Base-by-base conservation (phyloP, 1,140 invertebrate genomes). In the Caenorhabditis brenneri region DNA sequence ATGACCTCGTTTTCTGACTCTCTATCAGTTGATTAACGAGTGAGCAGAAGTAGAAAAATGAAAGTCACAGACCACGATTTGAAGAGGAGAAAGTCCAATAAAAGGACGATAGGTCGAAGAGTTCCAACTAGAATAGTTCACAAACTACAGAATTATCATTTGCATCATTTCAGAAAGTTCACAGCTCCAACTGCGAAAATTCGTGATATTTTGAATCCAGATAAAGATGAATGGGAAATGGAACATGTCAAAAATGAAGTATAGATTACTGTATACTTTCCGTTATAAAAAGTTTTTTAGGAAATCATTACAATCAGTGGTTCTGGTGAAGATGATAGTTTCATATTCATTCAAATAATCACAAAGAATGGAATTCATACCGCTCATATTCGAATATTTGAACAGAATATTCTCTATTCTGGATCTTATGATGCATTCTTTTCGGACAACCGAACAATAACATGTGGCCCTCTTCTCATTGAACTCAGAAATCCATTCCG, bases 401-500 rank as follows among this genome's bases (percentile, higher is more conserved):
- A 74, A 15, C 33, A 74, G 16, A 29, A 29, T 27, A 74, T n/a
- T 42, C 36, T 74, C 2, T 74, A 74, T 46, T 74, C 33, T 6
- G 82, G 82, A 42, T 39, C 60, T 27, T 83, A 46, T 42, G 22
- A 48, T 12, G 82, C 58, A 19, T 29, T n/a, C 5, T 39, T 58
- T 27, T 1, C 24, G 1, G 82, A 83, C 10, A 60, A 79, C n/a
- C 48, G 82, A n/a, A 80, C 78, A 2, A 79, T 83, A 29, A 36
- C 39, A 3, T 83, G 82, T 48, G 82, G 82, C 10, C 82, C 82
- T 9, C n/a, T 83, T 0, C 46, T 83, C 27, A 2, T 83, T 9
- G 82, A 83, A 55, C 69, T 83, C 16, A n/a, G 82, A 33, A 39
- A 55, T 29, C 82, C 82, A n/a, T 83, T 83, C 51, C 48, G 82